Percentiles rank a stretch among this genome's conserved stretches.
phyloP scores from a whole-genome alignment of 37 sponge, comb jelly and placozoan species.

The Dysidea cf. avara region DNA sequence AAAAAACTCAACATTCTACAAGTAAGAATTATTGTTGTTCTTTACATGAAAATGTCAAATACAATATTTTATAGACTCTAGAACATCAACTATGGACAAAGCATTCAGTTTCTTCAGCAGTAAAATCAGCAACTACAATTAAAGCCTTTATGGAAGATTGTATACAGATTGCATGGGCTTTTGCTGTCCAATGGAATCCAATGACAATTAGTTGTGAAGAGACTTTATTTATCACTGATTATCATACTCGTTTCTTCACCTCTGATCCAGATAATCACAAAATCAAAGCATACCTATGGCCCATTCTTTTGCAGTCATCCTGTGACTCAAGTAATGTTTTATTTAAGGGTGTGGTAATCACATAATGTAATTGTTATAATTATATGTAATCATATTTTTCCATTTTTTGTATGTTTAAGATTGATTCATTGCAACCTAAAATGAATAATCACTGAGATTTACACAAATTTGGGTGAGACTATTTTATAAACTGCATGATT shows the following conservation, averaged over 20 bases:
- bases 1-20: too few species aligned
- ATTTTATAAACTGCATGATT: too few species aligned
- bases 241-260: conserved; percentile 38
- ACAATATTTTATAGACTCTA: conserved; percentile 24
- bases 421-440: too few species aligned
- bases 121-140: conserved; percentile 2
- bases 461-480: too few species aligned
- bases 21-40: too few species aligned
- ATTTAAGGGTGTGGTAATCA: conserved; percentile 41
- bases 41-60: too few species aligned
- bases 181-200: conserved; percentile 59
- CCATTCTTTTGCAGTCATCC: conserved; percentile 43
- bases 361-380: conserved; percentile 19
- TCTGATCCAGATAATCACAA: conserved; percentile 10
- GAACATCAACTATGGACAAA: conserved; percentile 20
- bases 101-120: conserved; percentile 12
- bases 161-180: conserved; percentile 50
- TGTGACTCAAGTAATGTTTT: conserved; percentile 14
- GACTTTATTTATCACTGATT: conserved; percentile 32
- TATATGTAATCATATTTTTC: not conserved
- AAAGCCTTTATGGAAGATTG: conserved; percentile 50
- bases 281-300: conserved; percentile 56
- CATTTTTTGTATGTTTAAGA: not conserved
- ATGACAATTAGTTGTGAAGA: conserved; percentile 49
- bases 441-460: too few species aligned